These are phyloP conservation scores for Microdon myrmicae DNA, from an alignment of 2,888 invertebrate genomes.

Conservation along the genomic window DNA sequence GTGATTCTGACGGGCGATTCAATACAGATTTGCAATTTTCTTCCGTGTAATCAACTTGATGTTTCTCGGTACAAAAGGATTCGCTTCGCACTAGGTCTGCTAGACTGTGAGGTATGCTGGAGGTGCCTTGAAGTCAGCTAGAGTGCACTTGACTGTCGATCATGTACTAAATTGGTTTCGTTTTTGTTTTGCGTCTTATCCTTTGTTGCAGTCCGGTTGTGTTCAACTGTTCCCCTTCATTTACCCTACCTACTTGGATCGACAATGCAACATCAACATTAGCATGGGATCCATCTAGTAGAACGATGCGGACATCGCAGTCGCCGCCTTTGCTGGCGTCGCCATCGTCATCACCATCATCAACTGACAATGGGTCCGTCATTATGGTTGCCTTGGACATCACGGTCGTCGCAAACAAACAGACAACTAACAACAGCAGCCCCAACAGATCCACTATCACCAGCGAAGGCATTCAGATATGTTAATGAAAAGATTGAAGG, in stretches of 20 bases:
- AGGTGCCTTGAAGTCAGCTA: constrained; percentile 38
- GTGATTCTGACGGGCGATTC: constrained; percentile 42
- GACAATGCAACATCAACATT: constrained; percentile 8
- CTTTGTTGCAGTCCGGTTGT: constrained; percentile 10
- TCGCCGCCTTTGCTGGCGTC: too few species aligned
- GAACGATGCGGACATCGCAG: constrained; percentile 29
- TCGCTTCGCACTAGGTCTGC: neutral
- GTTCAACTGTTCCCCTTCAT: constrained; percentile 36
- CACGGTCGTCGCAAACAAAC: neutral
- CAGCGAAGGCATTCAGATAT: constrained; percentile 26
- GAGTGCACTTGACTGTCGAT: constrained; percentile 48
- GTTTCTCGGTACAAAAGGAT: constrained; percentile 33
- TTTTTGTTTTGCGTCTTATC: constrained; percentile 14
- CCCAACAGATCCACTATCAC: neutral
- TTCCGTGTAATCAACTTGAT: constrained; percentile 48
- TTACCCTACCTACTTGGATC: constrained; percentile 42
- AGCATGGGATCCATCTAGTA: constrained; percentile 20
- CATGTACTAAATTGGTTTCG: constrained; percentile 48
- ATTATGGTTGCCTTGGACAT: constrained; percentile 16
- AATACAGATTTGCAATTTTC: constrained; percentile 46
- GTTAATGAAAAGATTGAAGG: constrained; percentile 52
- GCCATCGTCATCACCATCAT: constrained; percentile 16
- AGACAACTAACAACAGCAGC: neutral
- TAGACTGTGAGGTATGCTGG: constrained; percentile 5
- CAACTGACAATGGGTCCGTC: constrained; percentile 29